A percentile compares a stretch with the other conserved stretches of the same genome.
Conservation (phyloP, 2,113 vertebrate genomes). For the Bubo scandiacus region DNA sequence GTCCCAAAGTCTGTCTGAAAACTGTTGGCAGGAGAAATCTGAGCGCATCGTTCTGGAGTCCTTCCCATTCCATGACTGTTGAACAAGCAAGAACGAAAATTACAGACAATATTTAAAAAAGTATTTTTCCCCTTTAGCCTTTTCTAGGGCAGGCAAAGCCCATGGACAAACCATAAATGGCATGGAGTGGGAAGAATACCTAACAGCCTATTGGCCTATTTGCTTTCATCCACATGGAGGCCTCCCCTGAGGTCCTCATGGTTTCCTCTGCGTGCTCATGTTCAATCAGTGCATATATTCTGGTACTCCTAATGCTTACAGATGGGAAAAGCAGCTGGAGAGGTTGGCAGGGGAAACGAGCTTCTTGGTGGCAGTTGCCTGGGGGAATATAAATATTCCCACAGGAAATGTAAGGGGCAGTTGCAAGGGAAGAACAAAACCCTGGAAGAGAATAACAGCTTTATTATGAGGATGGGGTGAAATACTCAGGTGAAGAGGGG, state of each 20-base stretch:
- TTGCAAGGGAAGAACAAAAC: not conserved
- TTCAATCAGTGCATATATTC: not conserved
- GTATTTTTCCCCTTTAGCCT: not conserved
- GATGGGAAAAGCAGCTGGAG: conserved; percentile 31
- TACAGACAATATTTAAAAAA: not conserved
- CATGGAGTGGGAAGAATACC: not conserved
- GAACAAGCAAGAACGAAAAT: not conserved
- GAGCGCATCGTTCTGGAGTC: not conserved
- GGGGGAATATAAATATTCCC: not conserved
- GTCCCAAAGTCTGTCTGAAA: not conserved
- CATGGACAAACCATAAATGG: not conserved
- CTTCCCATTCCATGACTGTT: not conserved
- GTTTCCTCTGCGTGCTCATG: not conserved
- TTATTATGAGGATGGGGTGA: not conserved
- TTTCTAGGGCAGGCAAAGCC: not conserved
- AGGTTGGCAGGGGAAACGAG: not conserved
- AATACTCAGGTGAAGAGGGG: not conserved
- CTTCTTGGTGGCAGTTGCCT: not conserved
- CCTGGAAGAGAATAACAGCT: not conserved
- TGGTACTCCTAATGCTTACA: not conserved
- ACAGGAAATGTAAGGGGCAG: not conserved
- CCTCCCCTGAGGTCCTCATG: not conserved
- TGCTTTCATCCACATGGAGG: not conserved
- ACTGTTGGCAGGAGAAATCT: not conserved
- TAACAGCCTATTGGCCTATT: not conserved